phyloP scores from a whole-genome alignment of 1,140 invertebrate species.

The Dreissena polymorpha region DNA sequence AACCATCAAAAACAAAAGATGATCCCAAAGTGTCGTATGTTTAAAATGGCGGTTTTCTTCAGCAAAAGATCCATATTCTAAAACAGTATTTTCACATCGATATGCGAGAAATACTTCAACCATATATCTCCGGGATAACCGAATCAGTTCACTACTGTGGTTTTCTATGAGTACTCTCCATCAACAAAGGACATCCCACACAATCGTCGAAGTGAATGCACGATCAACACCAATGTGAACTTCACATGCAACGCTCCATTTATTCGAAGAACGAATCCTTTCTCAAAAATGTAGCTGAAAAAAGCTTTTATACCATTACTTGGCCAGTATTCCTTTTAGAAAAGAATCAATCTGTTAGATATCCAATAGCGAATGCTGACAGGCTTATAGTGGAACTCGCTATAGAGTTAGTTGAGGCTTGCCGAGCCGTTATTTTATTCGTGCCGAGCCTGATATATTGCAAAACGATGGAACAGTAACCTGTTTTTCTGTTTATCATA shows the following conservation, averaged over 20 bases:
- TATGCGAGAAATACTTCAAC: constrained; percentile 24
- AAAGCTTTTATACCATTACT: constrained; percentile 52
- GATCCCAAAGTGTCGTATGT: constrained; percentile 26
- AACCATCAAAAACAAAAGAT: no score
- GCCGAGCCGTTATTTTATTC: no score
- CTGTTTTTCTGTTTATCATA: no score
- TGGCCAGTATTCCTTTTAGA: no score
- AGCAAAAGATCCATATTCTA: constrained; percentile 40
- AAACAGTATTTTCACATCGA: constrained; percentile 16
- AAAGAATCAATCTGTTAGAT: no score
- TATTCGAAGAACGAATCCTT: constrained; percentile 50
- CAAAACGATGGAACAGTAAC: no score
- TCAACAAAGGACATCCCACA: constrained; percentile 47
- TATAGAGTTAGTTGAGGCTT: no score
- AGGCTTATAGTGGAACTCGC: no score
- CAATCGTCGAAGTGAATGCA: constrained; percentile 14
- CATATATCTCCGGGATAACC: constrained; percentile 24
- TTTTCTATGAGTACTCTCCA: constrained; percentile 43
- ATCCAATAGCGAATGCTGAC: no score
- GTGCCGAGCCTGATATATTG: no score
- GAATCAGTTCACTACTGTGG: not conserved
- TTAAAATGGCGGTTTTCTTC: constrained; percentile 56
- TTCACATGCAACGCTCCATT: constrained; percentile 23
- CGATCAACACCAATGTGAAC: constrained; percentile 10
- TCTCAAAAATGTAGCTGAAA: constrained; percentile 53